phyloP scores from a whole-genome alignment of 1,140 invertebrate genomes.

The Brachionus rubens region DNA sequence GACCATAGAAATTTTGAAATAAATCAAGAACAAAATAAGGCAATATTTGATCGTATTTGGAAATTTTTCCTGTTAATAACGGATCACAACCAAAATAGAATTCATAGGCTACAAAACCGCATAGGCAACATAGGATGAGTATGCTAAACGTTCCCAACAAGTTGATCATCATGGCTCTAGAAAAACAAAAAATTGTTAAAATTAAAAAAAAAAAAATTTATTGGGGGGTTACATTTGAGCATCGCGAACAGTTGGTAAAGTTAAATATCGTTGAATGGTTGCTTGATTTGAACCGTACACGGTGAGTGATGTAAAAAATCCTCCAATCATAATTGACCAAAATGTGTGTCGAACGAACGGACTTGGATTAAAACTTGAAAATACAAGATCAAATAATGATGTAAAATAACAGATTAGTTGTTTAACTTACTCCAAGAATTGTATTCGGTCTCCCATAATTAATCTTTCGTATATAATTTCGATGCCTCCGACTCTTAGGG shows the following conservation, averaged over 20 bases:
- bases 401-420: background rate
- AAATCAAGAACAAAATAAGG: constrained; percentile 77
- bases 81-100: constrained; percentile 48
- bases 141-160: constrained; percentile 17
- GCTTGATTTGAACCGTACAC: constrained; percentile 89
- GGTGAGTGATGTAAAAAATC: constrained; percentile 83
- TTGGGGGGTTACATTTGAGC: constrained; percentile 58
- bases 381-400: too few species aligned
- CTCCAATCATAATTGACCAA: constrained; percentile 83
- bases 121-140: constrained; percentile 19
- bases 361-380: constrained; percentile 68
- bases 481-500: constrained; percentile 23
- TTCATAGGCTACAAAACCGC: constrained; percentile 48
- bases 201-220: background rate
- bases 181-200: background rate
- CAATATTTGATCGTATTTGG: constrained; percentile 62
- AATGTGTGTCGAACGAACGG: constrained; percentile 74
- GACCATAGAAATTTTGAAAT: constrained; percentile 69
- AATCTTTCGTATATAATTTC: constrained; percentile 53
- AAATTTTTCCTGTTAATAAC: constrained; percentile 18
- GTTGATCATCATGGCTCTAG: constrained; percentile 46
- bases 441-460: background rate
- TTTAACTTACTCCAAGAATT: constrained; percentile 37
- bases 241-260: constrained; percentile 69
- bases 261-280: constrained; percentile 85